Base-by-base conservation (phyloP, 2,797 vertebrate genomes). In the Coracias cyanogaster region DNA sequence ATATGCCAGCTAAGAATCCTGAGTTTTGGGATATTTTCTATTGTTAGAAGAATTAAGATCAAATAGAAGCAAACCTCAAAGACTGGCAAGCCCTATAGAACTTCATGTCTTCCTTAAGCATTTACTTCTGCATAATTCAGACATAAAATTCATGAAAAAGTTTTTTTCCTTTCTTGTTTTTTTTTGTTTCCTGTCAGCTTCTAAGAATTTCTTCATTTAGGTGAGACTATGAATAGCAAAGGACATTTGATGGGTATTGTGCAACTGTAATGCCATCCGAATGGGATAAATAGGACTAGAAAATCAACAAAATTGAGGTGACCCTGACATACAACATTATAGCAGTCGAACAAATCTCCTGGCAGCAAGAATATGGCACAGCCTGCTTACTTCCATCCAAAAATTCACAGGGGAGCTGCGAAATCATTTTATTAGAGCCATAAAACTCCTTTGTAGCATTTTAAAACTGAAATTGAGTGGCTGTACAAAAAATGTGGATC, bases 381-480 rank as follows among this genome's bases (percentile, higher is more conserved):
- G 41, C 14, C 41, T 43, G 41, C 14, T 43, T 16, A 43, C 41
- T 43, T 43, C 41, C 41, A 43, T 51, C 28, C 67, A 69, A 88
- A 85, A 92, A 91, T 69, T 90, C 90, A 84, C 62, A 82, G 7
- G 15, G 37, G 90, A 95, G 66, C 73, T 66, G 62, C 93, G 70
- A 89, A 79, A 94, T 86, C 54, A 66, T 58, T 96, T 89, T 93
- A 64, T 69, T 92, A 81, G 66, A 89, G 77, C 74, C n/a, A 69
- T 66, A 90, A 83, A 89, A 64, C 33, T 84, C 89, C 92, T 62
- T 62, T 2, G 3, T 72, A 79, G n/a, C 39, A 86, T 86, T 90
- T 76, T 62, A 72, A 86, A 90, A 55, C 6, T 76, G 46, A 89
- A 90, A 93, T 4, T 0, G 17, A 79, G 66, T 55, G 43, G 13